phyloP scores from a whole-genome alignment of 1,140 invertebrate species.

The Drosophila micromelanica region DNA sequence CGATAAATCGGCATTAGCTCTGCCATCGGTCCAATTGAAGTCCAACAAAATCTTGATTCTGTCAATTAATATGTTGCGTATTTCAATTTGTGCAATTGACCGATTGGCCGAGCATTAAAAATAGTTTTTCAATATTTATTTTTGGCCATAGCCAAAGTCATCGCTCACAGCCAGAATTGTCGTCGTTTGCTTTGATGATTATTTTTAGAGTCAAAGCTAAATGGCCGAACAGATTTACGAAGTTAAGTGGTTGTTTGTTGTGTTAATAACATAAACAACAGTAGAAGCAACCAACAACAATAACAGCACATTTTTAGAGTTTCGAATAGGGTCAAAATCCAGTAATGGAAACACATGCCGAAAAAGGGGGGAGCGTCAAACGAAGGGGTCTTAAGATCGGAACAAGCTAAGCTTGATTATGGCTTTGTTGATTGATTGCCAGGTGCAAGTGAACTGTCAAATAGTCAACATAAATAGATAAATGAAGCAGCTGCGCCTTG shows the following conservation, averaged over 20 bases:
- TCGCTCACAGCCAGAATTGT: constrained; percentile 2
- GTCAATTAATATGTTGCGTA: constrained; percentile 47
- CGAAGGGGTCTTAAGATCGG: constrained; percentile 1
- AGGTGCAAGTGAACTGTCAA: constrained; percentile 44
- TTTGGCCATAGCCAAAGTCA: constrained; percentile 40
- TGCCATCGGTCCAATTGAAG: neutral
- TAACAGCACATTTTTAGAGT: constrained; percentile 10
- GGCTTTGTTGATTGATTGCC: constrained; percentile 41
- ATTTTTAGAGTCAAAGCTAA: constrained; percentile 61
- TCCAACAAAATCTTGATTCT: neutral
- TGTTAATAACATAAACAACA: constrained; percentile 64
- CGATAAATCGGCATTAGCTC: neutral
- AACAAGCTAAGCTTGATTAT: constrained; percentile 33
- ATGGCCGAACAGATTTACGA: constrained; percentile 57
- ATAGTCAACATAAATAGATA: constrained; percentile 25
- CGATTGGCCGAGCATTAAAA: constrained; percentile 49
- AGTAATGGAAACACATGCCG: constrained; percentile 5
- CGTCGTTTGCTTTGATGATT: constrained; percentile 57
- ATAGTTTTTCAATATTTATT: constrained; percentile 74
- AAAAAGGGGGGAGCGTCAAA: neutral
- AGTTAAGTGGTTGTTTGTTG: constrained; percentile 72
- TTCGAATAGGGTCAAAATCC: constrained; percentile 23
- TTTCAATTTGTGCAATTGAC: constrained; percentile 56
- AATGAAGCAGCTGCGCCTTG: constrained; percentile 3
- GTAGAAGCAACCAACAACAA: constrained; percentile 15